Evolutionary conservation across 1,140 invertebrate genomes (phyloP).

Genomic region (Carposina sasakii): DNA sequence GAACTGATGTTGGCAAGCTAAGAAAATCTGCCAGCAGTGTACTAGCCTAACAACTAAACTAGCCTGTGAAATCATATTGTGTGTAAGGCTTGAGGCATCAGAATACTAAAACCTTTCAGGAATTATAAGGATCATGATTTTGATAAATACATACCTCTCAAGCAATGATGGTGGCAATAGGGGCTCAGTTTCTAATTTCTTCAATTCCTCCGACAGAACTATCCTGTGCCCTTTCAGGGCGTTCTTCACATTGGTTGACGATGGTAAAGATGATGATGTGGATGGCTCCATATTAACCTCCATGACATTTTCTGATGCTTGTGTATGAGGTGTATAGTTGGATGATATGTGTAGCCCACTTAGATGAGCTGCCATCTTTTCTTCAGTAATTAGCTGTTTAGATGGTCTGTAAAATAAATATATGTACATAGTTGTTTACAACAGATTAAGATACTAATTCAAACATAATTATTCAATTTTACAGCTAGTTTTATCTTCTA

Average conservation of each 20-base stretch:
- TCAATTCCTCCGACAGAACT: constrained; percentile 80
- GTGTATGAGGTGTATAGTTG: constrained; percentile 54
- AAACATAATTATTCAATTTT: too few relatives aligned
- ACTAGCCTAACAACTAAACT: too few relatives aligned
- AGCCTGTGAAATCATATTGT: too few relatives aligned
- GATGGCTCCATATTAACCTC: constrained; percentile 39
- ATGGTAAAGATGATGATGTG: constrained; percentile 2
- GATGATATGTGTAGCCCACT: constrained; percentile 80
- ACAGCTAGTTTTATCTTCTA: too few relatives aligned
- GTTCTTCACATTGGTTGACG: constrained; percentile 42
- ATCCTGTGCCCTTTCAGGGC: constrained; percentile 74
- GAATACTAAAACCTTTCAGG: too few relatives aligned
- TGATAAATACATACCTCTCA: constrained; percentile 66
- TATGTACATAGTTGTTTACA: too few relatives aligned
- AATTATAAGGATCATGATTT: not conserved
- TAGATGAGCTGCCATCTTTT: constrained; percentile 85
- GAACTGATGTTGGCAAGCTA: too few relatives aligned
- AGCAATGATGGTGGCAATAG: constrained; percentile 75
- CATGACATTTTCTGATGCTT: constrained; percentile 45
- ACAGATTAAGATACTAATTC: too few relatives aligned
- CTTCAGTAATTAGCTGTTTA: constrained; percentile 87
- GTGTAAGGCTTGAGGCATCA: too few relatives aligned
- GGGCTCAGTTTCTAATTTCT: constrained; percentile 75
- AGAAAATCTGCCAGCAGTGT: too few relatives aligned
- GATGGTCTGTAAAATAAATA: constrained; percentile 58